Evolutionary conservation across 2,888 invertebrate genomes (phyloP), one percentile per base, ranked within the genome.

Genomic region (Tanypteryx hageni): DNA sequence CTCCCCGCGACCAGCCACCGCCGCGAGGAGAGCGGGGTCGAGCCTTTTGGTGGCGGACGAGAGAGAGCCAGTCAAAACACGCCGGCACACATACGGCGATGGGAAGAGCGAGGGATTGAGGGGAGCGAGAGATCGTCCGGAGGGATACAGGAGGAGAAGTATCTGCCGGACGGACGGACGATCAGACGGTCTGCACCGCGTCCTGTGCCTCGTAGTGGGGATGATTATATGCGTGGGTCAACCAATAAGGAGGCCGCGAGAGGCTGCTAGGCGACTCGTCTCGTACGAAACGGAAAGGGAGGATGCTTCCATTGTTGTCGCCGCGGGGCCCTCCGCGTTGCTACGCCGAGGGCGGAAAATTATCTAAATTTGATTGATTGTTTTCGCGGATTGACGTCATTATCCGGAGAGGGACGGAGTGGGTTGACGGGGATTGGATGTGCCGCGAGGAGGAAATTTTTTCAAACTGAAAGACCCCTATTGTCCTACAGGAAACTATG

Each of bases 321-420:
- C 57, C 83, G 18, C 56, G 10, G 57, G 56, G 56, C 57, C 57
- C 57, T 56, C 83, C 18, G 11, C 56, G n/a, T 16, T 18, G 83
- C 16, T 18, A n/a, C 56, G 44, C n/a, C 18, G 18, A 83, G 27
- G 83, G 83, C 7, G 56, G 57, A 44, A 83, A 83, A 56, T 83
- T 57, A 83, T 57, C 44, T 44, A 83, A 82, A 83, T 83, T 83
- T 83, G 83, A 83, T 83, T 56, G 83, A 83, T 83, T 83, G 83
- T 57, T 83, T 57, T 56, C 56, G 57, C 44, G 18, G 56, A 57
- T 83, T 83, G 83, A 83, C 83, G 57, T 83, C 83, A 83, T 83
- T 83, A 83, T 83, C 82, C 44, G 27, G 18, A 44, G 44, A 3
- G 44, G 44, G 5, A 27, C 44, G 27, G 18, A 44, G 44, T 44